Evolutionary conservation across 2,113 vertebrate genomes (phyloP), one percentile per base, ranked within the genome.

Genomic region (Triplophysa siluroides): DNA sequence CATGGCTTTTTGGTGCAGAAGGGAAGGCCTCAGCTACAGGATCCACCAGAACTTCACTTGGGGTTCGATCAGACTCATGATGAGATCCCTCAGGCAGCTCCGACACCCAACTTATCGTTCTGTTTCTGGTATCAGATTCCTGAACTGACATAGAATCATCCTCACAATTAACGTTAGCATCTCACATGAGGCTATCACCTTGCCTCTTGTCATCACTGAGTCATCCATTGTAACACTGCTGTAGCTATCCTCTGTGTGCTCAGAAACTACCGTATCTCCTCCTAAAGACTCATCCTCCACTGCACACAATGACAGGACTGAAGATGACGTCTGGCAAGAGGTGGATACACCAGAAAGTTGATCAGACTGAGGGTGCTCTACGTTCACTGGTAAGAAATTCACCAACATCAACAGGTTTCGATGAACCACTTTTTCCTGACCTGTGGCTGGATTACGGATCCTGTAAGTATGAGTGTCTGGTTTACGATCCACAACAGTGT

Each of bases 111-210:
- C 29, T n/a, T 10, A 65, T n/a, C 0, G 63, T 65, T 41, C 63
- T 41, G 63, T 19, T 4, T 9, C 63, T 65, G 18, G 0, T n/a
- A 41, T 11, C 63, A 65, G 63, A 65, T n/a, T 65, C 18, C 29
- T 65, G 63, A 41, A 65, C 29, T 41, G 63, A 65, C 18, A 41
- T 5, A 11, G 33, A 65, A 41, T 65, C 18, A 65, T 4, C 1
- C 63, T 41, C 18, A n/a, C 8, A 10, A 1, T 19, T 7, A 65
- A 10, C n/a, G 3, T 10, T 7, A 41, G 33, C 18, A 65, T 16
- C 3, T 92, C 90, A 90, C 88, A 88, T 84, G 63, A 67, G 9
- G 14, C 8, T 43, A 24, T 9, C 73, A 77, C 85, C 85, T 88
- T 83, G 89, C 82, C 78, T 81, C 71, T 19, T 11, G 16, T 70